Conservation (phyloP, 2,888 invertebrate species). For the Nomada hirtipes region DNA sequence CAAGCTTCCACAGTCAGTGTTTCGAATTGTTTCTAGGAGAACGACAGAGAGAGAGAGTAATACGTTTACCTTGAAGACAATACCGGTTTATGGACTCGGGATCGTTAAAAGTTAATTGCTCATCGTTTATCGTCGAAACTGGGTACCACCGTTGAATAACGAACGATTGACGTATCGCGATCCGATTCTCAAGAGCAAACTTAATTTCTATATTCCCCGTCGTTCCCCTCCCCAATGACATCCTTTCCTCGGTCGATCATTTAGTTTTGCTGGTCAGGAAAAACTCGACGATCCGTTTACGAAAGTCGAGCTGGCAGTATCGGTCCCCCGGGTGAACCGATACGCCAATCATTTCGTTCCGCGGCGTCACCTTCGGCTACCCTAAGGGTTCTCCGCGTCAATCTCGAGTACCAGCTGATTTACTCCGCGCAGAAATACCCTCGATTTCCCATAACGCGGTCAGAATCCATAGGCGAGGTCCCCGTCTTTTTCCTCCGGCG, state of each 20-base stretch:
- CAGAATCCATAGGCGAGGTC: conserved; percentile 37
- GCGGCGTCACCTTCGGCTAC: conserved; percentile 63
- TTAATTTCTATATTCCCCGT: neutral
- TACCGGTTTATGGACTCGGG: neutral
- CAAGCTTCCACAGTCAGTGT: neutral
- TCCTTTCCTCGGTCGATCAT: neutral
- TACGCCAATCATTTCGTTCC: conserved; percentile 74
- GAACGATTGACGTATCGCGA: neutral
- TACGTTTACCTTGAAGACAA: neutral
- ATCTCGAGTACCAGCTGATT: conserved; percentile 69
- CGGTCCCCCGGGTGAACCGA: conserved; percentile 62
- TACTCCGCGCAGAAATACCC: conserved; percentile 65
- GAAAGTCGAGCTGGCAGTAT: conserved; percentile 37
- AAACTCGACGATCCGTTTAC: conserved; percentile 67
- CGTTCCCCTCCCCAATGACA: neutral
- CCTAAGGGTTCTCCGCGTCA: conserved; percentile 47
- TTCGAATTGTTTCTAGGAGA: neutral
- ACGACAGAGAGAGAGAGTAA: neutral
- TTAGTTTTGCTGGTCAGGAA: conserved; percentile 54
- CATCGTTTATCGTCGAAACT: neutral
- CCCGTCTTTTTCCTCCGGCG: conserved; percentile 18
- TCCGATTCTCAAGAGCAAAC: neutral
- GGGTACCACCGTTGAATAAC: neutral
- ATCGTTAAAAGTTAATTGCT: neutral
- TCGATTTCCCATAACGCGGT: conserved; percentile 55